A percentile compares a stretch with the other conserved stretches of the same genome.
Conservation (phyloP, 2,113 vertebrate genomes). For the Girardinichthys multiradiatus region DNA sequence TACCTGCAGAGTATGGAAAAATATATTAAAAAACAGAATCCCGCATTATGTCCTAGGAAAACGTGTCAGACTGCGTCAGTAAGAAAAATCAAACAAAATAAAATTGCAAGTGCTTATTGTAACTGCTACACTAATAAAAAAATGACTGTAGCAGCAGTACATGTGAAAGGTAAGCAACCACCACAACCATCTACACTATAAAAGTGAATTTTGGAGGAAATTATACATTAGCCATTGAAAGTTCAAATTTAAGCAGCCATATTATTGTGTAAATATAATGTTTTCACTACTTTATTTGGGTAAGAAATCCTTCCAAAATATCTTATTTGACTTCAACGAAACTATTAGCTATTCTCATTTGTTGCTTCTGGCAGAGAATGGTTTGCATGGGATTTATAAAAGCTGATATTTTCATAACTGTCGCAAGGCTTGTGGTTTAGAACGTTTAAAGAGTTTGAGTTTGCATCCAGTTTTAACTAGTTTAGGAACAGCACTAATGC, state of each 20-base stretch:
- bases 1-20: constrained; percentile 96
- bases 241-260: neutral
- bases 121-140: constrained; percentile 26
- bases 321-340: neutral
- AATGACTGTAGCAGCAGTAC: constrained; percentile 11
- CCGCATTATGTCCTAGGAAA: constrained; percentile 52
- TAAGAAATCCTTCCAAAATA: neutral
- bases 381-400: neutral
- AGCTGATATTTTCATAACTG: neutral
- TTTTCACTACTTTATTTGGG: neutral
- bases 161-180: constrained; percentile 19
- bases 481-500: neutral
- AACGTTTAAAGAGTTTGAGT: neutral
- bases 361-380: neutral
- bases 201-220: neutral
- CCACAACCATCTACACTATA: constrained; percentile 10
- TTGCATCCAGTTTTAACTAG: neutral
- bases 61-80: constrained; percentile 4
- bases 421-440: neutral
- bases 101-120: constrained; percentile 49
- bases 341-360: neutral
- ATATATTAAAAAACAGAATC: constrained; percentile 62
- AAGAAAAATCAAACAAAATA: neutral
- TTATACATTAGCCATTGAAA: neutral
- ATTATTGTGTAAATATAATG: neutral